These are phyloP conservation scores for Polydrusus cervinus DNA, from an alignment of 2,888 invertebrate species.

Conservation along the genomic window DNA sequence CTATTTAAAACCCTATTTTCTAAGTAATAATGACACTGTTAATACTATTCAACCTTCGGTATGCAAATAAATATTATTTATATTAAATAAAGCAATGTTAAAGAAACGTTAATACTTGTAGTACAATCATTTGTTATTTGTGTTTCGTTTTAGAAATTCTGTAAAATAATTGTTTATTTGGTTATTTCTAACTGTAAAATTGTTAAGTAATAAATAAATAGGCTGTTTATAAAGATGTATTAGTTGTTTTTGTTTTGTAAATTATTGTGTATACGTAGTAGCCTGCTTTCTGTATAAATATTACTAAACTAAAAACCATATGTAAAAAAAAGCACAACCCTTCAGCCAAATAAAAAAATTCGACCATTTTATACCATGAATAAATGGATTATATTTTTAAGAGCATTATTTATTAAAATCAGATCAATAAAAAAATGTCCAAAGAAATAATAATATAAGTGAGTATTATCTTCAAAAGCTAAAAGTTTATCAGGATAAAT, in stretches of 20 bases:
- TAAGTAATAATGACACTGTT: constrained; percentile 2
- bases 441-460: too few species aligned
- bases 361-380: too few species aligned
- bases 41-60: constrained; percentile 22
- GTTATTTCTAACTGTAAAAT: constrained; percentile 31
- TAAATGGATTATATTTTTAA: too few species aligned
- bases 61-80: constrained; percentile 36
- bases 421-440: too few species aligned
- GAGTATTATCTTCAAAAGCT: too few species aligned
- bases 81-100: constrained; percentile 43
- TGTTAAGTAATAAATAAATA: constrained; percentile 43
- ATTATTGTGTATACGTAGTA: too few species aligned
- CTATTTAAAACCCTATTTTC: neutral
- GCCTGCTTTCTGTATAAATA: neutral
- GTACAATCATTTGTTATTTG: constrained; percentile 48
- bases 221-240: constrained; percentile 18
- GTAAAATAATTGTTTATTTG: constrained; percentile 37
- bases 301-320: too few species aligned
- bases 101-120: constrained; percentile 40
- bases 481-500: too few species aligned
- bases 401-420: too few species aligned
- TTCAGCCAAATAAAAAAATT: too few species aligned
- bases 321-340: too few species aligned
- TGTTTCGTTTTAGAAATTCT: constrained; percentile 51
- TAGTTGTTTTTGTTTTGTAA: neutral